Percentiles rank a stretch among this genome's conserved stretches.
Conservation (phyloP, 2,113 vertebrate species). For the Cryptomyrus ogoouensis region DNA sequence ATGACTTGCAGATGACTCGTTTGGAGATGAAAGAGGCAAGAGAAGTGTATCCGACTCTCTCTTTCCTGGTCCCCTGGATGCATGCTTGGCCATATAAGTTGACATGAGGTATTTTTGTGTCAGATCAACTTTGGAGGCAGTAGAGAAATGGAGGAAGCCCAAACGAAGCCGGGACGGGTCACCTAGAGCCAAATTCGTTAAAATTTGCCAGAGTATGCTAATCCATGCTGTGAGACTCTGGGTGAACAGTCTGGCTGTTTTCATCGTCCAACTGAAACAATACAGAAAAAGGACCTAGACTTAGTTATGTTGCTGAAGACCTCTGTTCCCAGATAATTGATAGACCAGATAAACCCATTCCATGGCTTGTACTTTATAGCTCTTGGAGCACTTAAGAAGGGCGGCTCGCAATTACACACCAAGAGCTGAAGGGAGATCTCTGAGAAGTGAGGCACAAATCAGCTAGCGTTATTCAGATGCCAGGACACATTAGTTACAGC, state of each 20-base stretch:
- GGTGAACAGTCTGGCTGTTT: conserved; percentile 55
- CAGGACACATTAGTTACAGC: conserved; percentile 6
- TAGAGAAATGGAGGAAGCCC: conserved; percentile 51
- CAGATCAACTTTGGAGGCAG: conserved; percentile 62
- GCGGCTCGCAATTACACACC: neutral
- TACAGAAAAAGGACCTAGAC: conserved; percentile 40
- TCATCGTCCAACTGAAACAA: conserved; percentile 65
- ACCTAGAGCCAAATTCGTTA: conserved; percentile 43
- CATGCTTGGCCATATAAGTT: conserved; percentile 78
- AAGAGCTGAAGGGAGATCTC: neutral
- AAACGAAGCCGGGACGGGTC: conserved; percentile 20
- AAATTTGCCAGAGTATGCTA: conserved; percentile 47
- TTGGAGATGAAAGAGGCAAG: conserved; percentile 61
- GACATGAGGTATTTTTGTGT: conserved; percentile 72
- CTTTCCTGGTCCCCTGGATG: conserved; percentile 62
- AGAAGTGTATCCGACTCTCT: conserved; percentile 60
- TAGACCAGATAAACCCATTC: conserved; percentile 73
- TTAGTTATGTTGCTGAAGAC: conserved; percentile 66
- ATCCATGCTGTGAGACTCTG: neutral
- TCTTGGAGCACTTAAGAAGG: conserved; percentile 38
- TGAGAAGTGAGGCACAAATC: neutral
- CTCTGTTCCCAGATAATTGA: conserved; percentile 59
- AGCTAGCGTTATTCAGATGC: neutral
- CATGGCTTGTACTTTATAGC: conserved; percentile 60
- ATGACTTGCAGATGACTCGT: conserved; percentile 71